phyloP scores from a whole-genome alignment of 2,113 vertebrate species.

The Varanus komodoensis region DNA sequence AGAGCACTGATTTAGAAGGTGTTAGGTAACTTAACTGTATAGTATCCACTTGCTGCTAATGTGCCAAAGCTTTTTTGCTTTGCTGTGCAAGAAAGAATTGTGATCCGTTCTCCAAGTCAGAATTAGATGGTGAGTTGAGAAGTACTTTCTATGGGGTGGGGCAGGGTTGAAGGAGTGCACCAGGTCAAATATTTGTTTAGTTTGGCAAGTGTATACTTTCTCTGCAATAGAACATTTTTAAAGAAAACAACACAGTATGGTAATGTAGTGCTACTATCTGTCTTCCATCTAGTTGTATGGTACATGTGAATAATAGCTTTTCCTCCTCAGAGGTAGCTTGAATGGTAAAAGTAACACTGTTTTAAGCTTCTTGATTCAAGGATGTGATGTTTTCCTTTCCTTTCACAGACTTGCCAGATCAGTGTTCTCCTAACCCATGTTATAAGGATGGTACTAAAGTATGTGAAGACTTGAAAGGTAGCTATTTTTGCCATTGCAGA shows the following conservation, averaged over 20 bases:
- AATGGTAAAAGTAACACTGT: not conserved
- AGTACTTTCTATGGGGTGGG: not conserved
- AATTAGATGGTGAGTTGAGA: constrained; percentile 9
- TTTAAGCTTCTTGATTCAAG: not conserved
- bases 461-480: constrained; percentile 92
- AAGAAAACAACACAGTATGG: not conserved
- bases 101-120: not conserved
- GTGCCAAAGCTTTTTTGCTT: constrained; percentile 10
- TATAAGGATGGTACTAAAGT: constrained; percentile 78
- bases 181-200: not conserved
- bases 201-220: not conserved
- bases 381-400: not conserved
- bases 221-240: not conserved
- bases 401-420: constrained; percentile 90
- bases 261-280: not conserved
- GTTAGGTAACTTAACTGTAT: constrained; percentile 8
- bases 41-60: constrained; percentile 10
- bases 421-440: constrained; percentile 93
- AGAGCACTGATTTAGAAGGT: not conserved
- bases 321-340: not conserved
- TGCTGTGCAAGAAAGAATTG: not conserved
- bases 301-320: not conserved
- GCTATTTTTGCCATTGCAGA: constrained; percentile 91
- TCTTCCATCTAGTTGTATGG: not conserved
- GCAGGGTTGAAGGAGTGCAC: not conserved